Evolutionary conservation across 2,797 vertebrate genomes (phyloP).

Genomic region (Dallia pectoralis): DNA sequence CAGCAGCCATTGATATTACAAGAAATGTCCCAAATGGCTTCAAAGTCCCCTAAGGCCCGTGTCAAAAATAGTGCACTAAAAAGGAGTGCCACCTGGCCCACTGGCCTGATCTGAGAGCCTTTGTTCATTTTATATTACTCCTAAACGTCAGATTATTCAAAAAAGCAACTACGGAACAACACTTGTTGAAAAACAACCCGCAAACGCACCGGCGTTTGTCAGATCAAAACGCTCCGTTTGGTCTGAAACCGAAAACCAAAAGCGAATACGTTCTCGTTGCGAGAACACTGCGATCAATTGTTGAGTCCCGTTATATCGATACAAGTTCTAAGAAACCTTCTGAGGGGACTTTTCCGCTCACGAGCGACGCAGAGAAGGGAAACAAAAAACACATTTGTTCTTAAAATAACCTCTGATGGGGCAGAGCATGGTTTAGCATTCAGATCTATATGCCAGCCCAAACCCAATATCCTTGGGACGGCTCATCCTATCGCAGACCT

Average conservation of each 20-base stretch:
- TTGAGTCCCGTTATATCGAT: background rate
- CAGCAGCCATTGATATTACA: background rate
- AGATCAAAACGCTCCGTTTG: slow-evolving; percentile 39
- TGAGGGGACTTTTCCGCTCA: slow-evolving; percentile 45
- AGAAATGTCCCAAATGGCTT: background rate
- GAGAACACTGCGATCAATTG: slow-evolving; percentile 4
- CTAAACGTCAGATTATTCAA: background rate
- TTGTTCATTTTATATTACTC: background rate
- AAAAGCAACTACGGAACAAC: background rate
- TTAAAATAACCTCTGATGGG: background rate
- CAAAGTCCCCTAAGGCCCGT: background rate
- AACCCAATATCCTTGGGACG: background rate
- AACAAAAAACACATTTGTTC: slow-evolving; percentile 29
- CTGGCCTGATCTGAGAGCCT: background rate
- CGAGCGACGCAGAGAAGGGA: slow-evolving; percentile 21
- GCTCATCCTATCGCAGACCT: background rate
- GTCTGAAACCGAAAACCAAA: slow-evolving; percentile 30
- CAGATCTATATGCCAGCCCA: slow-evolving; percentile 16
- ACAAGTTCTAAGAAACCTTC: slow-evolving; percentile 19
- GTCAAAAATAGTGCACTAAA: background rate
- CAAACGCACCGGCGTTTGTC: slow-evolving; percentile 33
- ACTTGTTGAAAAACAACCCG: background rate
- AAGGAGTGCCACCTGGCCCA: background rate
- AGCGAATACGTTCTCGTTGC: background rate
- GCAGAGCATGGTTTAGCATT: background rate